Percentiles rank a stretch among this genome's conserved stretches.
phyloP scores from a whole-genome alignment of 1,140 invertebrate genomes.

The Campodea augens region DNA sequence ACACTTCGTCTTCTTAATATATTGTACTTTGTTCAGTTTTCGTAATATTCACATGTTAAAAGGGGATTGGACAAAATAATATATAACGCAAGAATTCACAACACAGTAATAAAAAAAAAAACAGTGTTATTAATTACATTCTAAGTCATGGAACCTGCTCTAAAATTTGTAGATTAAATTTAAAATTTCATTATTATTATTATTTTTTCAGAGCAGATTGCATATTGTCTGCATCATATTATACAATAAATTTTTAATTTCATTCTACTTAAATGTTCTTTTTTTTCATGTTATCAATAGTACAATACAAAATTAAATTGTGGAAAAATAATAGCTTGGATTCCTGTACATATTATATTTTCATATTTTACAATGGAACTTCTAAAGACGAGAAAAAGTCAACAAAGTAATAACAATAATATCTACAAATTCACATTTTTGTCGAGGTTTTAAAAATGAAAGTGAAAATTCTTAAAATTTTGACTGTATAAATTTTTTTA shows the following conservation, averaged over 20 bases:
- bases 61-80: neutral
- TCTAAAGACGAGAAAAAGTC: too few species aligned
- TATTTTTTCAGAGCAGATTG: neutral
- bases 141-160: neutral
- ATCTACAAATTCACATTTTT: too few species aligned
- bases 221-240: neutral
- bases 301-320: too few species aligned
- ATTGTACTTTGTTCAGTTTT: neutral
- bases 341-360: too few species aligned
- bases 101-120: neutral
- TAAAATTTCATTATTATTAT: neutral
- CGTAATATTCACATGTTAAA: neutral
- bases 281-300: neutral
- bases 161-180: neutral
- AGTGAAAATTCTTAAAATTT: too few species aligned
- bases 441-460: too few species aligned
- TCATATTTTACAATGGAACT: too few species aligned
- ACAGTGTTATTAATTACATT: neutral
- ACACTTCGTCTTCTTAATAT: neutral
- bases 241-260: neutral
- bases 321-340: too few species aligned
- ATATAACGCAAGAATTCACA: neutral
- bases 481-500: too few species aligned
- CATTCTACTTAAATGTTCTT: neutral
- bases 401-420: too few species aligned